Evolutionary conservation across 1,140 invertebrate genomes (phyloP).

Genomic region (Caerostris extrusa): DNA sequence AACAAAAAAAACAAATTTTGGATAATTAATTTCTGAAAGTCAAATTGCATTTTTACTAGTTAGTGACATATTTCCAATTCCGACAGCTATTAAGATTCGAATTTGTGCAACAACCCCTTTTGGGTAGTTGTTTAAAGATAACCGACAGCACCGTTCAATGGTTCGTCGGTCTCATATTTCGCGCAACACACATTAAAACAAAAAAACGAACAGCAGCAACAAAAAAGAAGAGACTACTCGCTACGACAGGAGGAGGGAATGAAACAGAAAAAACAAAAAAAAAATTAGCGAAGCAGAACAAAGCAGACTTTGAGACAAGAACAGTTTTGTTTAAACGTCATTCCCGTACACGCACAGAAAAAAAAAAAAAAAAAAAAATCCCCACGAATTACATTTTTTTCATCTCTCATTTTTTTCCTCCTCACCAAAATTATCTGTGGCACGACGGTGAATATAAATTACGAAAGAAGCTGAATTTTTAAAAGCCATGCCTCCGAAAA

Average conservation of each 20-base stretch:
- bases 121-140: neutral
- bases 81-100: neutral
- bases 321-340: conserved; percentile 63
- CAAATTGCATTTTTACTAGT: neutral
- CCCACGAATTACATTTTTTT: neutral
- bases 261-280: neutral
- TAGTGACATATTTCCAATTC: neutral
- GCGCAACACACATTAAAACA: neutral
- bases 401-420: neutral
- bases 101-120: conserved; percentile 11
- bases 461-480: conserved; percentile 69
- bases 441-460: conserved; percentile 61
- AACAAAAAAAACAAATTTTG: too few relatives aligned
- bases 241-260: neutral
- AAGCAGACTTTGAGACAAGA: conserved; percentile 38
- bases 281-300: conserved; percentile 34
- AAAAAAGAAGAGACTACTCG: neutral
- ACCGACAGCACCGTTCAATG: conserved; percentile 58
- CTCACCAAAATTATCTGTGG: conserved; percentile 41
- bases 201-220: neutral
- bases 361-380: neutral
- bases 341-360: neutral
- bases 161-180: conserved; percentile 65
- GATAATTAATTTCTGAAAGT: too few relatives aligned
- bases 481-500: conserved; percentile 50